Evolutionary conservation across 1,140 invertebrate genomes (phyloP).

Genomic region (Leptestheria dahalacensis): DNA sequence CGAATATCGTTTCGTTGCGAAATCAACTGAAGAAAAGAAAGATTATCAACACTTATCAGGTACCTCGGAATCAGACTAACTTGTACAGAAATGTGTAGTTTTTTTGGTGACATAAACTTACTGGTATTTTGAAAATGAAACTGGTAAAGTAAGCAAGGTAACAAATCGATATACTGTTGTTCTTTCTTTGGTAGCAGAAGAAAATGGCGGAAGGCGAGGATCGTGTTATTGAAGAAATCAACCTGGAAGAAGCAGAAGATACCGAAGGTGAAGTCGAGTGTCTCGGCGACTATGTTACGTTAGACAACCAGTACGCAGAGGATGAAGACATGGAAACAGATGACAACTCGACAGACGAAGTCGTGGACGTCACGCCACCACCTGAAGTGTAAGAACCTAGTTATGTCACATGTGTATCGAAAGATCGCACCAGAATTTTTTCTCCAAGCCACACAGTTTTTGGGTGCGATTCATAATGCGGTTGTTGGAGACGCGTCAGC

Average conservation of each 20-base stretch:
- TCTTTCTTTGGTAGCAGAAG: not conserved
- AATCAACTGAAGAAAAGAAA: too few species aligned
- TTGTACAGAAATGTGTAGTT: too few species aligned
- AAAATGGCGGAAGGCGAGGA: conserved; percentile 2
- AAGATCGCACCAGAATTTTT: too few species aligned
- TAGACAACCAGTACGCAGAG: not conserved
- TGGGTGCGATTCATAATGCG: too few species aligned
- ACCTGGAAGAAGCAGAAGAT: conserved; percentile 1
- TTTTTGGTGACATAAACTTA: not conserved
- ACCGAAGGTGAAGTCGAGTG: conserved; percentile 8
- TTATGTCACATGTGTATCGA: too few species aligned
- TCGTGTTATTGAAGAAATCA: conserved; percentile 10
- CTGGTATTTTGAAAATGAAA: too few species aligned
- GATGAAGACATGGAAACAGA: conserved; percentile 5
- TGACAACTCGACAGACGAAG: not conserved
- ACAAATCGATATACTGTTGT: not conserved
- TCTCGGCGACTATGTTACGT: conserved; percentile 1
- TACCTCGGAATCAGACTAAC: too few species aligned
- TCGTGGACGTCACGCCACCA: conserved; percentile 6
- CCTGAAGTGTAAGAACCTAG: conserved; percentile 8
- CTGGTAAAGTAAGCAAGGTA: not conserved
- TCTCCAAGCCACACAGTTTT: too few species aligned
- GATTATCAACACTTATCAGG: too few species aligned
- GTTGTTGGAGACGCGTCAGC: too few species aligned
- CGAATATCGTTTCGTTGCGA: too few species aligned